These are phyloP conservation scores for human (Homo sapiens) DNA, from an alignment of 2,113 vertebrate genomes.

Conservation along the genomic window DNA sequence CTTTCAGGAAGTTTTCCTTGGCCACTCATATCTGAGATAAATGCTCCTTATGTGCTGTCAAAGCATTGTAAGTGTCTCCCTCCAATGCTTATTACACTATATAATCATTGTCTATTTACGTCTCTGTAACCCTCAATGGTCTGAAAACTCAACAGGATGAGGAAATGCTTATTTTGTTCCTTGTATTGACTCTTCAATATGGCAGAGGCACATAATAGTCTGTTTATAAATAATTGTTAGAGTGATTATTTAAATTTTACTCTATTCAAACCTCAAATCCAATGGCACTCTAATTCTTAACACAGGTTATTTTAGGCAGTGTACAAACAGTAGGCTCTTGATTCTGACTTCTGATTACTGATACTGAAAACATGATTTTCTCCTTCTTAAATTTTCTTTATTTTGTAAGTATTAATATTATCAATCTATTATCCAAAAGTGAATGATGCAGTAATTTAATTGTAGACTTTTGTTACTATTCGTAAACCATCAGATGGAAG, in stretches of 20 bases:
- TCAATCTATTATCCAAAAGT: slow-evolving; percentile 54
- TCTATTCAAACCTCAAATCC: slow-evolving; percentile 38
- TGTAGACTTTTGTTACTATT: slow-evolving; percentile 65
- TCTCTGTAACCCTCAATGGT: not conserved
- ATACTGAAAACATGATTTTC: slow-evolving; percentile 37
- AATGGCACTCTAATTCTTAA: slow-evolving; percentile 45
- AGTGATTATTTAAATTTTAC: slow-evolving; percentile 44
- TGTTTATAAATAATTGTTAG: slow-evolving; percentile 46
- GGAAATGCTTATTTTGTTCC: slow-evolving; percentile 46
- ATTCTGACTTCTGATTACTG: slow-evolving; percentile 42
- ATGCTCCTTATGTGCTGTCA: not conserved
- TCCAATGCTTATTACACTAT: not conserved
- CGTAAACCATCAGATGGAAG: slow-evolving; percentile 55
- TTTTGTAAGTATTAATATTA: slow-evolving; percentile 65
- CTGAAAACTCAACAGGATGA: slow-evolving; percentile 9
- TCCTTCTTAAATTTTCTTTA: slow-evolving; percentile 38
- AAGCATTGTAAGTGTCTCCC: not conserved
- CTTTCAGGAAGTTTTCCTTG: not conserved
- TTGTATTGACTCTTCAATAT: not conserved
- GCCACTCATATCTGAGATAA: not conserved
- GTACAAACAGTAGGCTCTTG: slow-evolving; percentile 33
- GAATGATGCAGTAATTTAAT: slow-evolving; percentile 69
- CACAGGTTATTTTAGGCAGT: slow-evolving; percentile 48
- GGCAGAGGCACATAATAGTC: not conserved
- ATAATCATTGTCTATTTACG: not conserved